phyloP scores from a whole-genome alignment of 2,113 vertebrate genomes.

The Neodontobutis hainanensis region DNA sequence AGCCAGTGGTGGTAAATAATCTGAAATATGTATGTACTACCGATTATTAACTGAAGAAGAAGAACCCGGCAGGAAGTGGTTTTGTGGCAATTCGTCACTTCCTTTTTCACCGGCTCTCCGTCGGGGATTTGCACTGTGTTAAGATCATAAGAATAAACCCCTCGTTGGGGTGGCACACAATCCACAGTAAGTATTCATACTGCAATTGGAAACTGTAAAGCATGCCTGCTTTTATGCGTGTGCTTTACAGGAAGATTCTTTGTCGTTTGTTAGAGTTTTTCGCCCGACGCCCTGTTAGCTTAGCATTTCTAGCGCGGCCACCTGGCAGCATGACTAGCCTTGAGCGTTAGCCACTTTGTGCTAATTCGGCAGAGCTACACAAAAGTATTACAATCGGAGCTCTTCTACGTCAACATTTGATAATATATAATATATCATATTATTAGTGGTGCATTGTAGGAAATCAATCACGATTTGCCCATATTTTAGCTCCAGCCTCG shows the following conservation, averaged over 20 bases:
- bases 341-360: constrained; percentile 21
- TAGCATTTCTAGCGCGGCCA: constrained; percentile 53
- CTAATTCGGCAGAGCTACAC: neutral
- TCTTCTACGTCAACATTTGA: neutral
- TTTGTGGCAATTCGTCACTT: constrained; percentile 50
- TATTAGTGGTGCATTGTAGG: neutral
- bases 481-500: too few relatives aligned
- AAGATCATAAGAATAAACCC: constrained; percentile 3
- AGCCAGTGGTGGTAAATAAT: neutral
- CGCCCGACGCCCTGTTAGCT: constrained; percentile 46
- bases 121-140: neutral
- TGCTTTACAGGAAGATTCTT: fast-evolving
- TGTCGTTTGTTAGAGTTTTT: fast-evolving
- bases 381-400: neutral
- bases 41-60: neutral
- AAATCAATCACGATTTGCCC: too few relatives aligned
- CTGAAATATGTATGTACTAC: neutral
- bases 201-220: fast-evolving
- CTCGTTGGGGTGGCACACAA: neutral
- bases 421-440: neutral
- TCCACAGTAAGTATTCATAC: constrained; percentile 22
- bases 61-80: constrained; percentile 15
- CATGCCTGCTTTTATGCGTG: fast-evolving
- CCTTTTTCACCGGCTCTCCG: constrained; percentile 56
- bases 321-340: constrained; percentile 45